These are phyloP conservation scores for Popillia japonica DNA, from an alignment of 1,140 invertebrate species.

Conservation along the genomic window DNA sequence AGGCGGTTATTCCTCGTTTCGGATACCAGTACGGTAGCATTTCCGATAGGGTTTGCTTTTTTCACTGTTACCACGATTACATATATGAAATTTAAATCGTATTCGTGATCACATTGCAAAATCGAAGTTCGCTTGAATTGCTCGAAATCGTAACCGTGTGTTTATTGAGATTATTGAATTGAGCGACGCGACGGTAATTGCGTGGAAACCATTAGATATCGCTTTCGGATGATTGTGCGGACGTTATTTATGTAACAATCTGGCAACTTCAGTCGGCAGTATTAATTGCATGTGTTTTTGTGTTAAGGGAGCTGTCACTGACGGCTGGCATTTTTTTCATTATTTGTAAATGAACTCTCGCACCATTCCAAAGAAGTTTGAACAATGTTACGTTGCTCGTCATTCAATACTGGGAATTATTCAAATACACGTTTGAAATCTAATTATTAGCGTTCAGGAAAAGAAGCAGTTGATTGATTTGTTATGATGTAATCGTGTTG, in stretches of 20 bases:
- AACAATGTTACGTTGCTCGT: too few species aligned
- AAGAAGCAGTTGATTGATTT: too few species aligned
- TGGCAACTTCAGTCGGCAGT: background rate
- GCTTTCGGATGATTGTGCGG: background rate
- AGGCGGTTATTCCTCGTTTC: background rate
- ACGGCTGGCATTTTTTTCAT: background rate
- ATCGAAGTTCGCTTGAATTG: conserved; percentile 11
- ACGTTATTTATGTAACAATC: conserved; percentile 14
- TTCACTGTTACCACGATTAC: conserved; percentile 4
- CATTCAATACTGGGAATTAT: too few species aligned
- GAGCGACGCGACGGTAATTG: conserved; percentile 30
- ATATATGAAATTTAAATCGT: conserved; percentile 22
- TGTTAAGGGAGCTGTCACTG: background rate
- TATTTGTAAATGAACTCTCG: background rate
- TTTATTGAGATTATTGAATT: conserved; percentile 31
- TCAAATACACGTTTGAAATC: too few species aligned
- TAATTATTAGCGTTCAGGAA: too few species aligned
- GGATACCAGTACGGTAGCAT: background rate
- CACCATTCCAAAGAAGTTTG: too few species aligned
- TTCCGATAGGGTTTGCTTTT: background rate
- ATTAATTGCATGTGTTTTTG: background rate
- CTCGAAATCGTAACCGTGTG: background rate
- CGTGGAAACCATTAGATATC: conserved; percentile 26
- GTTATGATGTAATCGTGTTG: too few species aligned
- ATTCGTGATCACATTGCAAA: conserved; percentile 7